phyloP scores from a whole-genome alignment of 2,888 invertebrate genomes.

The Pachycephus smyrnensis region DNA sequence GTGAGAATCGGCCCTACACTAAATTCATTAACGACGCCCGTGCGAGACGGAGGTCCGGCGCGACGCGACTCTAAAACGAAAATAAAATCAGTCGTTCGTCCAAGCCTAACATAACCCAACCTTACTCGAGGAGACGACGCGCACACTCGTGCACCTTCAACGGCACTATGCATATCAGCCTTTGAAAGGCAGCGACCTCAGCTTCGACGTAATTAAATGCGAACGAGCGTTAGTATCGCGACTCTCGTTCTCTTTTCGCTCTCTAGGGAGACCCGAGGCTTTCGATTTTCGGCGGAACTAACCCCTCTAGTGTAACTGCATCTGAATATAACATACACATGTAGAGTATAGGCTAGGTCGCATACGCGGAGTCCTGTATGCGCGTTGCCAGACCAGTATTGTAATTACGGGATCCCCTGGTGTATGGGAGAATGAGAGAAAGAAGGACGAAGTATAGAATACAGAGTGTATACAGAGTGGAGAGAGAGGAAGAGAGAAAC shows the following conservation, averaged over 20 bases:
- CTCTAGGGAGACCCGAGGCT: background rate
- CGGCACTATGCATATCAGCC: background rate
- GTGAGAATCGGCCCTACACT: background rate
- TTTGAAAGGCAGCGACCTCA: conserved; percentile 9
- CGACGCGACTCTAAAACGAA: background rate
- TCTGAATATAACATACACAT: background rate
- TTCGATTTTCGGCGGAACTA: background rate
- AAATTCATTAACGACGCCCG: conserved; percentile 3
- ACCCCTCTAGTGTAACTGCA: background rate
- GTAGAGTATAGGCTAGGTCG: background rate
- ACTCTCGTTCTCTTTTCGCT: background rate
- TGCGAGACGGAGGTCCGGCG: background rate
- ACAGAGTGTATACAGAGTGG: background rate
- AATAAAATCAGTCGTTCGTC: background rate
- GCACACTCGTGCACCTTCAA: background rate
- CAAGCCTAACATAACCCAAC: background rate
- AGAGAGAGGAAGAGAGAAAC: background rate
- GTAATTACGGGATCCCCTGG: background rate
- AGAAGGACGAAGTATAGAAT: background rate
- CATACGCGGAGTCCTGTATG: background rate
- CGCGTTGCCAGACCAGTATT: background rate
- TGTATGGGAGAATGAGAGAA: background rate
- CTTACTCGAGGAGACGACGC: background rate
- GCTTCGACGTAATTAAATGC: conserved; percentile 3
- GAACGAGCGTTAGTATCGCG: background rate